phyloP scores from a whole-genome alignment of 2,113 vertebrate genomes.

The Nothobranchius kuhntae region DNA sequence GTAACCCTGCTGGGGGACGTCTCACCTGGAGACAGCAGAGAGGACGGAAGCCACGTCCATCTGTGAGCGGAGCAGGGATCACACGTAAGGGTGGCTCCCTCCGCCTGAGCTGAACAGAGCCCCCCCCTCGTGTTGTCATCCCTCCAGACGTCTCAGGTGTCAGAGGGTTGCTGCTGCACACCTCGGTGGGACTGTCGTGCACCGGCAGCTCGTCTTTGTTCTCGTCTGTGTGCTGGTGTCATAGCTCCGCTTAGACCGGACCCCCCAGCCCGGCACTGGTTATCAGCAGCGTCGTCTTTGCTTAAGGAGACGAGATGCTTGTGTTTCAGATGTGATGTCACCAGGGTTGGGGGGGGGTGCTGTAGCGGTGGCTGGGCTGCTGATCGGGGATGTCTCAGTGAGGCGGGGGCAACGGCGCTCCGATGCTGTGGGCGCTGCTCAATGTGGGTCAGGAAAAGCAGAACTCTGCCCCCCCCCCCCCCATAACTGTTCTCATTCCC shows the following conservation, averaged over 20 bases:
- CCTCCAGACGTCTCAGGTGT: constrained; percentile 50
- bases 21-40: constrained; percentile 65
- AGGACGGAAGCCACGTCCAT: constrained; percentile 33
- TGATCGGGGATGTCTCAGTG: constrained; percentile 56
- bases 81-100: constrained; percentile 41
- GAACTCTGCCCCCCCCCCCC: constrained; percentile 46
- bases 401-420: constrained; percentile 69
- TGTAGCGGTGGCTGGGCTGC: constrained; percentile 54
- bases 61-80: constrained; percentile 51
- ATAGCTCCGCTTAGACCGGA: constrained; percentile 21
- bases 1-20: constrained; percentile 40
- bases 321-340: constrained; percentile 68
- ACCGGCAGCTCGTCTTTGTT: constrained; percentile 58
- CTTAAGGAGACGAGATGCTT: constrained; percentile 43
- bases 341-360: constrained; percentile 66
- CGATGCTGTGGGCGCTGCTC: constrained; percentile 75
- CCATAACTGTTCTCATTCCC: constrained; percentile 40
- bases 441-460: constrained; percentile 82
- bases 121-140: constrained; percentile 39
- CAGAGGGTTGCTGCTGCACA: constrained; percentile 33
- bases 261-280: no score
- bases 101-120: constrained; percentile 56
- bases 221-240: constrained; percentile 58
- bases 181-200: constrained; percentile 31
- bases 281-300: constrained; percentile 48